phyloP scores from a whole-genome alignment of 2,113 vertebrate genomes.

The Coptodon bakossiorum region DNA sequence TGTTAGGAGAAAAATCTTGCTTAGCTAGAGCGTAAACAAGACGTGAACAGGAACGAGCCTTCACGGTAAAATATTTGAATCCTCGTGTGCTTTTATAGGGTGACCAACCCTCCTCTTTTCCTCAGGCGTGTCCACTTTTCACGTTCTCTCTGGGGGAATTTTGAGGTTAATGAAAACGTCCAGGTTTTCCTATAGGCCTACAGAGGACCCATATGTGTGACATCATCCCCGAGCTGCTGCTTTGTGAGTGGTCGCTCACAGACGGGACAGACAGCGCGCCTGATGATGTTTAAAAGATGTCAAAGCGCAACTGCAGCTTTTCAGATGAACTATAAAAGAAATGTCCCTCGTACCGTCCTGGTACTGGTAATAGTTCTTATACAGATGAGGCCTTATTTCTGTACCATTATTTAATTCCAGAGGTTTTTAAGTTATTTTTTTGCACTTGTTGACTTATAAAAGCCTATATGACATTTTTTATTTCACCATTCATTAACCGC shows the following conservation, averaged over 20 bases:
- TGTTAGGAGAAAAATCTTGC: no score
- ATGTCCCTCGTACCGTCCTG: not conserved
- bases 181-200: not conserved
- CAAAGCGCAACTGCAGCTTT: not conserved
- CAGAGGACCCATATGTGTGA: not conserved
- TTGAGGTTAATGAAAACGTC: not conserved
- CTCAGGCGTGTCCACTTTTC: not conserved
- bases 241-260: not conserved
- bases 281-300: not conserved
- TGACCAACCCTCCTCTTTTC: not conserved
- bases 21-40: not conserved
- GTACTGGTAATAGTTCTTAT: not conserved
- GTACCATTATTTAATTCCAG: rapidly evolving
- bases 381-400: not conserved
- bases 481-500: not conserved
- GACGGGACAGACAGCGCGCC: rapidly evolving
- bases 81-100: rapidly evolving
- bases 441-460: not conserved
- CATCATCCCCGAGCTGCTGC: not conserved
- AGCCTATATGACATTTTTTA: not conserved
- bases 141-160: not conserved
- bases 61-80: rapidly evolving
- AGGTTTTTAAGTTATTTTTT: rapidly evolving
- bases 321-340: not conserved
- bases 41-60: not conserved